A percentile compares a stretch with the other conserved stretches of the same genome.
Evolutionary conservation across 92 coral and sea anemone genomes (phyloP).

Genomic region (Blastomussa wellsi): DNA sequence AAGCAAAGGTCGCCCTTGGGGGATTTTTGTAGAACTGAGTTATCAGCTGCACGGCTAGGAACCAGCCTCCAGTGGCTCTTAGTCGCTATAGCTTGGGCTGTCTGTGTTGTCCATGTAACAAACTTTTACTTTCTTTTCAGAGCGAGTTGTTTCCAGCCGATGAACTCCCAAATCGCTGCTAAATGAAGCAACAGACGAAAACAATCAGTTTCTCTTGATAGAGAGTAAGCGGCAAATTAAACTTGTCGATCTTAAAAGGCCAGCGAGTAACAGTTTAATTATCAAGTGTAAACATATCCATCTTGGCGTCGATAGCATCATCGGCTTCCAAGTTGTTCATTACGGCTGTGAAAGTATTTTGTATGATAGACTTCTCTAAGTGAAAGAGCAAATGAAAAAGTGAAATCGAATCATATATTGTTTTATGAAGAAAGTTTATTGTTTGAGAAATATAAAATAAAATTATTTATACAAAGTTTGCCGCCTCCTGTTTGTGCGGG

Average conservation of each 20-base stretch:
- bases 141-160: conserved; percentile 35
- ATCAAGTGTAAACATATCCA: neutral
- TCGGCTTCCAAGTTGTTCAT: too few relatives aligned
- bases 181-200: too few relatives aligned
- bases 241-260: neutral
- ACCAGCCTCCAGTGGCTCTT: too few relatives aligned
- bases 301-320: too few relatives aligned
- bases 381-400: neutral
- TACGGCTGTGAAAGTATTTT: neutral
- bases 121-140: neutral
- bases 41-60: too few relatives aligned
- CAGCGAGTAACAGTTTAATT: neutral
- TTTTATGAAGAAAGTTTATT: neutral
- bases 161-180: conserved; percentile 19
- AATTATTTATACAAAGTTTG: neutral
- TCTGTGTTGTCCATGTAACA: too few relatives aligned
- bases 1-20: too few relatives aligned
- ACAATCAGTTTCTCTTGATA: too few relatives aligned
- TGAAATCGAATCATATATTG: neutral
- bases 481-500: neutral
- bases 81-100: too few relatives aligned
- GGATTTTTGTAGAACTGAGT: too few relatives aligned
- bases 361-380: neutral
- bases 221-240: neutral
- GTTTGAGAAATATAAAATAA: neutral